phyloP scores from a whole-genome alignment of 2,113 vertebrate species.

The Urocynchramus pylzowi region DNA sequence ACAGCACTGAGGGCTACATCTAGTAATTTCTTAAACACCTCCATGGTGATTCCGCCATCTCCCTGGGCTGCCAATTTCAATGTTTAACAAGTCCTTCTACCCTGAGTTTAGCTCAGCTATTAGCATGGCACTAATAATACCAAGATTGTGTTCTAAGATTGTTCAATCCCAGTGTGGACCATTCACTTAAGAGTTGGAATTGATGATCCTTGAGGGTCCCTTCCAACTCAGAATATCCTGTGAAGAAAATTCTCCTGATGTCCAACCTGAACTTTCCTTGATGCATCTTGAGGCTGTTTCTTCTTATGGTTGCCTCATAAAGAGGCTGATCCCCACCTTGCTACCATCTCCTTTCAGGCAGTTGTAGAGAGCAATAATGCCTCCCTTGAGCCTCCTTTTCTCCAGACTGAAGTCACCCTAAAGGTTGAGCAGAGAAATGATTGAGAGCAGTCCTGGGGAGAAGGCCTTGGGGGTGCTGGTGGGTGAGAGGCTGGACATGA shows the following conservation, averaged over 20 bases:
- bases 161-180: not conserved
- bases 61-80: not conserved
- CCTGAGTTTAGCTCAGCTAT: not conserved
- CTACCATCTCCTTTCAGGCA: not conserved
- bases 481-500: not conserved
- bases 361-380: accelerated
- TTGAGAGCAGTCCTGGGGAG: not conserved
- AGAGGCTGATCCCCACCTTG: not conserved
- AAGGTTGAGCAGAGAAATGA: not conserved
- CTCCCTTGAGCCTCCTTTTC: not conserved
- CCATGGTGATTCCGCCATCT: not conserved
- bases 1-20: not conserved
- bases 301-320: not conserved
- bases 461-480: not conserved
- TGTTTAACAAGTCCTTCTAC: not conserved
- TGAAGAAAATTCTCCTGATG: not conserved
- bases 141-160: not conserved
- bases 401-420: not conserved
- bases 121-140: not conserved
- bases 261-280: not conserved
- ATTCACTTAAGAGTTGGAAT: not conserved
- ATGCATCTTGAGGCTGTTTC: not conserved
- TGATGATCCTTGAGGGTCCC: not conserved
- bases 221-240: not conserved
- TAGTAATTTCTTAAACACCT: not conserved